Conservation (phyloP, 2,888 invertebrate species). For the Heterodera filipjevi region DNA sequence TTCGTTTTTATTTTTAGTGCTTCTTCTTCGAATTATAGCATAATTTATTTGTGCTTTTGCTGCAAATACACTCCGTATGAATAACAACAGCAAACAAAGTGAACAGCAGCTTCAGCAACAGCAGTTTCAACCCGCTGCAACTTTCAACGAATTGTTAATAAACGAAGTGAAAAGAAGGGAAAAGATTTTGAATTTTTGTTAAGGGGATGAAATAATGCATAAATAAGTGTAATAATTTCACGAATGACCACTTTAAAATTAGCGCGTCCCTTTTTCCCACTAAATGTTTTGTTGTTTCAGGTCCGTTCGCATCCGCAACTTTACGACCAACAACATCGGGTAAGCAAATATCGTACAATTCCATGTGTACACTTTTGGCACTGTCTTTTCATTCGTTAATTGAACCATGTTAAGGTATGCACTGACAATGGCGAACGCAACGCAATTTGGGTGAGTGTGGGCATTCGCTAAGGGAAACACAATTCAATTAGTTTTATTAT, state of each 20-base stretch:
- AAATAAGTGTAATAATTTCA: too few species aligned
- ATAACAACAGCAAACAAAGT: background rate
- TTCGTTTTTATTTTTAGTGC: too few species aligned
- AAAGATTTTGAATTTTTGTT: too few species aligned
- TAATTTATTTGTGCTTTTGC: background rate
- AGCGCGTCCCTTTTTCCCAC: too few species aligned
- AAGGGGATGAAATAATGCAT: too few species aligned
- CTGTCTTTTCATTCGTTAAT: slow-evolving; percentile 38
- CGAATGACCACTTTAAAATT: too few species aligned
- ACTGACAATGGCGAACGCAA: slow-evolving; percentile 50
- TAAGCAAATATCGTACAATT: too few species aligned
- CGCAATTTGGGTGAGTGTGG: slow-evolving; percentile 50
- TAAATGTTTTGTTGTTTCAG: slow-evolving; percentile 20
- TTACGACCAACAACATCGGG: slow-evolving; percentile 56
- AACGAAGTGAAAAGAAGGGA: slow-evolving; percentile 46
- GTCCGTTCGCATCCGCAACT: slow-evolving; percentile 53
- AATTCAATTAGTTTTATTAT: background rate
- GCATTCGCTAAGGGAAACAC: too few species aligned
- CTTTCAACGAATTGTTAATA: slow-evolving; percentile 61
- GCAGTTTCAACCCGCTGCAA: slow-evolving; percentile 33
- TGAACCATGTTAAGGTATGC: slow-evolving; percentile 27
- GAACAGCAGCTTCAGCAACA: background rate
- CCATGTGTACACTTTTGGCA: slow-evolving; percentile 32
- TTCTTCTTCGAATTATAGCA: too few species aligned
- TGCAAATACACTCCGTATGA: background rate